Evolutionary conservation across 2,113 vertebrate genomes (phyloP), one percentile per base, ranked within the genome.

Genomic region (Tautogolabrus adspersus): DNA sequence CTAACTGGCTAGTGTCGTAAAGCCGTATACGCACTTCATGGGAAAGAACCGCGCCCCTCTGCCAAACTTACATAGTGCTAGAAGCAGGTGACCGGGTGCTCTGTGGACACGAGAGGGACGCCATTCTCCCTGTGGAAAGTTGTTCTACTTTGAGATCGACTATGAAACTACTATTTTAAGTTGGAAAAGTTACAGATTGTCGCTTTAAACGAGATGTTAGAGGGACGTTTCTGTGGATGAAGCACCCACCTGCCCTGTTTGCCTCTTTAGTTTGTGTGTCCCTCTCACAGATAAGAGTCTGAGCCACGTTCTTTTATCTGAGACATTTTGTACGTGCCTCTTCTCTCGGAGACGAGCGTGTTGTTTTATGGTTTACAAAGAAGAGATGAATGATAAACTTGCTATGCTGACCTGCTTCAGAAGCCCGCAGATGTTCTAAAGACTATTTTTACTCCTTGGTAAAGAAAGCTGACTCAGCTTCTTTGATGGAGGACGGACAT

Each of bases 331-430:
- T 46, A 68, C 12, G 12, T 70, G 42, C 19, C 22, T 52, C 16
- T 49, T 66, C 34, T 51, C 22, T 40, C 38, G 40, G 19, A 58
- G 0, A 0, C 60, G 26, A 16, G n/a, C 19, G 54, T 44, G 38
- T 52, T 56, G 56, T 30, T 47, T 56, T 16, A 21, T 13, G 12
- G 44, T 6, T 9, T 66, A 62, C 49, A 66, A 46, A 80, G 56
- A 72, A 16, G 5, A 68, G 77, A 72, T 64, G 67, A 57, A 9
- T 40, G 72, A 76, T 72, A 77, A 72, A 68, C 21, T 5, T 51
- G 10, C 40, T 52, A 23, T 75, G 47, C 18, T 46, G n/a, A 72
- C 38, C 37, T 72, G 30, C 13, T 61, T 1, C 57, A 40, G 60
- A 11, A 56, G 40, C 10, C 64, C 54, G 63, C 62, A 6, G 26